phyloP scores from a whole-genome alignment of 2,113 vertebrate genomes.

The Stigmatopora argus region DNA sequence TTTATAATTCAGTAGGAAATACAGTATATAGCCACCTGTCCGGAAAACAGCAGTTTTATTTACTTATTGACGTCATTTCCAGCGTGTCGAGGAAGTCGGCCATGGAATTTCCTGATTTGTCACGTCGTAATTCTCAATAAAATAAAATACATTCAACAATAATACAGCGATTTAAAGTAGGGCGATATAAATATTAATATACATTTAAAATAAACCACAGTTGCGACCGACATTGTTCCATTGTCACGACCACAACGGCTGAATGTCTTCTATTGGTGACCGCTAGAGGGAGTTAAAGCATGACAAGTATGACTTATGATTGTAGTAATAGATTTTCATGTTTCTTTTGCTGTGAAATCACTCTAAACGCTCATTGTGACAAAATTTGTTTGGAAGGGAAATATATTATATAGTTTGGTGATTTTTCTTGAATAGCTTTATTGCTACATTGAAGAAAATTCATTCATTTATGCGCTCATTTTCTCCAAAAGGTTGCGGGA shows the following conservation, averaged over 20 bases:
- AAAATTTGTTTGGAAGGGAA: no score
- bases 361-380: no score
- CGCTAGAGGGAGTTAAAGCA: not conserved
- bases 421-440: no score
- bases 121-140: not conserved
- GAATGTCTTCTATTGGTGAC: not conserved
- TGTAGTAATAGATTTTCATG: no score
- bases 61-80: conserved; percentile 59
- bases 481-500: no score
- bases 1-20: not conserved
- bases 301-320: not conserved
- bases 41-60: conserved; percentile 38
- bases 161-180: no score
- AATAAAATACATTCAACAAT: not conserved
- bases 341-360: no score
- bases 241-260: no score
- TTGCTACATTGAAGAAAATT: not conserved
- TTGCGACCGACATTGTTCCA: no score
- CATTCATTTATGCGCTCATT: no score
- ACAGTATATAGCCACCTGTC: conserved; percentile 10
- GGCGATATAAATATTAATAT: not conserved
- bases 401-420: no score
- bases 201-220: not conserved
- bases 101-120: not conserved
- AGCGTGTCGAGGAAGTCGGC: conserved; percentile 28